Evolutionary conservation across 2,113 vertebrate species (phyloP).

Genomic region (Benitochromis conjunctus): DNA sequence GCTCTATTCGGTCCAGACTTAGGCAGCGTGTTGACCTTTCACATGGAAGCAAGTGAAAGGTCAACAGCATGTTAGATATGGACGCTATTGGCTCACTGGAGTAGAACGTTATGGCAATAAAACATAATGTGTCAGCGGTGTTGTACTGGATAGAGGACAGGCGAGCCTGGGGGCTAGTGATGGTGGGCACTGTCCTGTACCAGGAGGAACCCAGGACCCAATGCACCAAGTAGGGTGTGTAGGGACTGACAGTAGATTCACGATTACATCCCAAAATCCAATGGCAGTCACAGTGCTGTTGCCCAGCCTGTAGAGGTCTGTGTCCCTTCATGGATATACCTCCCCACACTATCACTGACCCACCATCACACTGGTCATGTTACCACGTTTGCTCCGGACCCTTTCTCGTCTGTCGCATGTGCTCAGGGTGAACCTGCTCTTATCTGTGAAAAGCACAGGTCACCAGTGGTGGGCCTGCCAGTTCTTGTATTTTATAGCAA

Average conservation of each 20-base stretch:
- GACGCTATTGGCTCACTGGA: neutral
- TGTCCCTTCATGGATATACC: neutral
- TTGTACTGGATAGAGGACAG: neutral
- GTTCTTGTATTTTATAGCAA: neutral
- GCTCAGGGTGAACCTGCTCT: neutral
- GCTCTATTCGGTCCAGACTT: neutral
- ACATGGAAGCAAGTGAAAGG: neutral
- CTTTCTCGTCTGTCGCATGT: neutral
- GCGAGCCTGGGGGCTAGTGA: neutral
- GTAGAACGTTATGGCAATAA: neutral
- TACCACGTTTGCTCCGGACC: accelerated
- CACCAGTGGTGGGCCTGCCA: neutral
- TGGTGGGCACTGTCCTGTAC: neutral
- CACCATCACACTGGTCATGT: neutral
- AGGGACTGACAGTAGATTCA: neutral
- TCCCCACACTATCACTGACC: neutral
- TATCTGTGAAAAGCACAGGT: neutral
- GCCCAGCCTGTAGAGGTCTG: neutral
- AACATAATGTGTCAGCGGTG: neutral
- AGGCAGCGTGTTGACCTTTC: neutral
- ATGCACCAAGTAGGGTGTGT: neutral
- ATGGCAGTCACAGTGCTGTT: neutral
- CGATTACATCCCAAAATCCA: neutral
- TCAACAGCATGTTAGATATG: neutral
- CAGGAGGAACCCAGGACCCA: neutral